Evolutionary conservation across 2,888 invertebrate species (phyloP), one percentile per base, ranked within the genome.

Genomic region (Ditula angustiorana): DNA sequence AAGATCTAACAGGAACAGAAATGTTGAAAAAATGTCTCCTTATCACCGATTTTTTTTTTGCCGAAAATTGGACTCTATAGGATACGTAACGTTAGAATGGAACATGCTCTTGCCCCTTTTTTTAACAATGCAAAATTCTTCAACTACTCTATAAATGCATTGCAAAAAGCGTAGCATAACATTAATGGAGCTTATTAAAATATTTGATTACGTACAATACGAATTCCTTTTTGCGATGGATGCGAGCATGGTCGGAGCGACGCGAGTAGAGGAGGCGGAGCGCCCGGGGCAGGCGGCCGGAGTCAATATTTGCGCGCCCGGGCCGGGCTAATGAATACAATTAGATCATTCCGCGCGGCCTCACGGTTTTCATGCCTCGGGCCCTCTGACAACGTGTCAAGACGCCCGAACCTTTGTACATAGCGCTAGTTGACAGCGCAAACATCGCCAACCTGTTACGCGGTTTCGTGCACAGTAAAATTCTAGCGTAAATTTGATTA

Each of bases 281-380:
- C 67, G 77, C 58, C 59, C 30, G 58, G 56, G 33, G 78, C 74
- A 77, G 81, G 80, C 80, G 78, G 80, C 82, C 78, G 73, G 76
- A 78, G 92, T 90, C 90, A 92, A 92, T 91, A 91, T 92, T 92
- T 92, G 92, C 87, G 67, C 82, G 82, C 82, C 86, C 87, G 83
- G 86, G 82, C 87, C 90, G 82, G 83, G 87, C 92, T 92, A 92
- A 92, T 92, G 92, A 92, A 92, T 90, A 91, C 90, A 92, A 92
- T 92, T 92, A 92, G 92, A 92, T 92, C 92, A 92, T 92, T 92
- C 92, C 91, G 82, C 90, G 88, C 87, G 91, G 88, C 92, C 92
- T 88, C 88, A 87, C 90, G 86, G 88, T 88, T 89, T 87, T 90
- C 88, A 87, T 83, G 81, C 82, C 80, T 72, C 80, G 81, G 78